Conservation (phyloP, 2,113 vertebrate genomes). For the Mystacornis crossleyi region DNA sequence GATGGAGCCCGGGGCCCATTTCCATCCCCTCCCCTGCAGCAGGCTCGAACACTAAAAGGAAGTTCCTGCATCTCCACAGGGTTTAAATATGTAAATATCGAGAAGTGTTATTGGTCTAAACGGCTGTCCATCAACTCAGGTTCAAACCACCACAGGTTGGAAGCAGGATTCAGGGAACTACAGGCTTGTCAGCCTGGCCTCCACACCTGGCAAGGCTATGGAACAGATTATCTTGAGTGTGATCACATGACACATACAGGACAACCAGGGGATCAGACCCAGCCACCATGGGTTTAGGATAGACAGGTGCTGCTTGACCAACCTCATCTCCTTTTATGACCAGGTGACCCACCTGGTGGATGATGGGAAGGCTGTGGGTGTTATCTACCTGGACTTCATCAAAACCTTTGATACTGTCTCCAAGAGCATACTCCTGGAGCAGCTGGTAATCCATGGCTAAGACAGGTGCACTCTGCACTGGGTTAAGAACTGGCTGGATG, state of each 20-base stretch:
- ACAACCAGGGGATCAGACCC: neutral
- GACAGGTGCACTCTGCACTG: neutral
- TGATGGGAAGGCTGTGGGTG: neutral
- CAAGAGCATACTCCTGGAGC: neutral
- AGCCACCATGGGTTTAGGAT: neutral
- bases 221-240: neutral
- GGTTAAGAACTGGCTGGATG: neutral
- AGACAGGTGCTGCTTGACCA: neutral
- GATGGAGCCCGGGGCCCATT: too few species aligned
- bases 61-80: too few species aligned
- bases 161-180: neutral
- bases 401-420: neutral
- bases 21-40: too few species aligned
- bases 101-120: too few species aligned
- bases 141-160: too few species aligned
- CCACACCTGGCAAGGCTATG: fast-evolving
- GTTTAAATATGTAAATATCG: too few species aligned
- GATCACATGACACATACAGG: too few species aligned
- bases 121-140: too few species aligned
- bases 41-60: too few species aligned
- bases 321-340: neutral
- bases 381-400: neutral
- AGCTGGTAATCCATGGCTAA: neutral
- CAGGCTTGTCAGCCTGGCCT: neutral
- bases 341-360: neutral